These are phyloP conservation scores for Ctenosaura bakeri DNA, from an alignment of 2,797 vertebrate species.

Conservation along the genomic window DNA sequence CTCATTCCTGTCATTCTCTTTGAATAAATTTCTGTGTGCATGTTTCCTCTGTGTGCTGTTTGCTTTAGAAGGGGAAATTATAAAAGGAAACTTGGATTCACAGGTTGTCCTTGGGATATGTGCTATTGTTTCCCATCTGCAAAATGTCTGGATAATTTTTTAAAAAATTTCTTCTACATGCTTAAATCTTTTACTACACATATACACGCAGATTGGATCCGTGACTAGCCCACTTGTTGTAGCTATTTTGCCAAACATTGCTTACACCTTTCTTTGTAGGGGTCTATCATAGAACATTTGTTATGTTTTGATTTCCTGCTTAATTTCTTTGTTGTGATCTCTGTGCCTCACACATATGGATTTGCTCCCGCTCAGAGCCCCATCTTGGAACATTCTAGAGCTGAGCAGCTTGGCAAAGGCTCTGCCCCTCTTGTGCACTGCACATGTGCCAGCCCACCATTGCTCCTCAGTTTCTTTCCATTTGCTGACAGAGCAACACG, in stretches of 20 bases:
- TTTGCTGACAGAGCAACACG: too few species aligned
- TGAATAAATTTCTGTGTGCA: not conserved
- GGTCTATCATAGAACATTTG: not conserved
- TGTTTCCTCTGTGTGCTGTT: not conserved
- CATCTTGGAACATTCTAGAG: too few species aligned
- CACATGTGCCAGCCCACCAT: too few species aligned
- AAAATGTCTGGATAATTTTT: not conserved
- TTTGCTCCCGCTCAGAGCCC: too few species aligned
- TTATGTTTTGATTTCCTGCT: not conserved
- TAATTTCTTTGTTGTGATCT: not conserved
- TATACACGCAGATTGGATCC: not conserved
- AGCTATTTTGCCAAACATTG: not conserved
- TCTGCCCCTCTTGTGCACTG: too few species aligned
- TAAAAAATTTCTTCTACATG: too few species aligned
- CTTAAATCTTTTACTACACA: not conserved
- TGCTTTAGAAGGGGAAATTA: not conserved
- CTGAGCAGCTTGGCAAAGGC: too few species aligned
- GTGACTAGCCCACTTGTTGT: not conserved
- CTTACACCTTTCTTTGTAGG: not conserved
- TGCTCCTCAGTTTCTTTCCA: too few species aligned
- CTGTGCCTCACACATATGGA: not conserved
- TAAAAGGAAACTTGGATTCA: not conserved
- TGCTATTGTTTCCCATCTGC: not conserved
- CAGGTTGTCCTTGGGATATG: not conserved
- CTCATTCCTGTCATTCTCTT: not conserved